phyloP scores from a whole-genome alignment of 2,888 invertebrate genomes.

The Sabellastarte sp. region DNA sequence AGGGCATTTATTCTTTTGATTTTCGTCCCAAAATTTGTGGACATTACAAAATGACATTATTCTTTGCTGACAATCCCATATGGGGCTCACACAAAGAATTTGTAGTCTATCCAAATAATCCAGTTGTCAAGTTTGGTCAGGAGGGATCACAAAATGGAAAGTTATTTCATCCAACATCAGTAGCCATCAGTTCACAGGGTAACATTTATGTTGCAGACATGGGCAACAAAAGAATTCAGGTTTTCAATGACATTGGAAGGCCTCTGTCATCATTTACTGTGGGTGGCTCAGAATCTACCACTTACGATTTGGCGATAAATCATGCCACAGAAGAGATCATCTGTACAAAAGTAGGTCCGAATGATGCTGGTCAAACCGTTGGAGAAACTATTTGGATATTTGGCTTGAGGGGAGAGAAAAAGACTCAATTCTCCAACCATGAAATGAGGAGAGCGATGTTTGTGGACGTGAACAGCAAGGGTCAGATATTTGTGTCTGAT shows the following conservation, averaged over 20 bases:
- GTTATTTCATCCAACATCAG: conserved; percentile 14
- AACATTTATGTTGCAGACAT: conserved; percentile 19
- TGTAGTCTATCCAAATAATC: conserved; percentile 11
- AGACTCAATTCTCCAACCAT: conserved; percentile 7
- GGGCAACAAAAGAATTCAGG: conserved; percentile 18
- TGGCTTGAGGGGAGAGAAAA: conserved; percentile 12
- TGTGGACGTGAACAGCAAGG: conserved; percentile 17
- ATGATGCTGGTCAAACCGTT: conserved; percentile 10
- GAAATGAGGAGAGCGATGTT: conserved; percentile 9
- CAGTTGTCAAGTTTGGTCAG: conserved; percentile 7
- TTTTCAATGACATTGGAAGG: conserved; percentile 7
- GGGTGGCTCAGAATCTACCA: conserved; percentile 10
- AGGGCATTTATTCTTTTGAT: conserved; percentile 7
- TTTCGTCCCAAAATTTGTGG: conserved; percentile 7
- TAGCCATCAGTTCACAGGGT: conserved; percentile 5
- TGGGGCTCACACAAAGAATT: conserved; percentile 4
- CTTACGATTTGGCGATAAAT: conserved; percentile 15
- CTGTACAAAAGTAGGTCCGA: conserved; percentile 11
- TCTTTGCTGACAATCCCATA: conserved; percentile 4
- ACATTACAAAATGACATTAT: background rate
- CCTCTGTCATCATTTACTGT: conserved; percentile 1
- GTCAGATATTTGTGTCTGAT: conserved; percentile 21
- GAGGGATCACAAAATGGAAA: conserved; percentile 7
- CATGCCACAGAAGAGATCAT: conserved; percentile 6
- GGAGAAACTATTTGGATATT: conserved; percentile 13